Evolutionary conservation across 2,113 vertebrate genomes (phyloP), one percentile per base, ranked within the genome.

Genomic region (Scomber scombrus): DNA sequence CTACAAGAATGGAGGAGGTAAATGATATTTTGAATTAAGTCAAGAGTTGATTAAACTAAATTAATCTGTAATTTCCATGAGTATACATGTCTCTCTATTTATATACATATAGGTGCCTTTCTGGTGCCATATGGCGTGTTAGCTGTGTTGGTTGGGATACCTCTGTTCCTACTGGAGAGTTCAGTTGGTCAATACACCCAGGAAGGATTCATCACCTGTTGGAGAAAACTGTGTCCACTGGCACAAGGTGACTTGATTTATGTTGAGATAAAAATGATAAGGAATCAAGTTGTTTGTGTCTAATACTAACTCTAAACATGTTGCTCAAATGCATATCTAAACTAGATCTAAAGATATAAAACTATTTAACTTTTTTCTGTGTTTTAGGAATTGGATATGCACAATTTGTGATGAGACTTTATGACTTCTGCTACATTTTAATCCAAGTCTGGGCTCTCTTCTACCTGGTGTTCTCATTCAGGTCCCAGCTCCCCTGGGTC

Each of bases 371-470:
- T 9, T 40, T 40, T 40, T 40, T 40, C 34, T 40, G 34, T 40
- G 0, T 71, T 68, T 5, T 68, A 98, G 97, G 97, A 81, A 92
- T 97, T 56, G 97, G 97, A 13, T 95, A 96, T 86, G 96, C 95
- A 0, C 92, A 93, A 3, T 93, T 95, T 63, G 75, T 97, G 51
- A 96, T 97, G 0, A 94, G 93, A 68, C 57, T 93, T 3, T 97
- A 95, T 82, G 58, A 95, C 84, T 96, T 96, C 56, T 12, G 92
- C 83, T 97, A 97, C 78, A 95, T 97, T 29, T 18, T 98, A 49
- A 91, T 98, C 78, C 86, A 97, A 4, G 93, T 95, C 71, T 98
- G 97, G 97, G 96, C 96, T 5, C 82, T 97, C 5, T 95, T 97
- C 87, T 98, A 96, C 80, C 87, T 98, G 11, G 92, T 96, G 80